These are phyloP conservation scores for Drosophila niveifrons DNA, from an alignment of 2,888 invertebrate species.

Conservation along the genomic window DNA sequence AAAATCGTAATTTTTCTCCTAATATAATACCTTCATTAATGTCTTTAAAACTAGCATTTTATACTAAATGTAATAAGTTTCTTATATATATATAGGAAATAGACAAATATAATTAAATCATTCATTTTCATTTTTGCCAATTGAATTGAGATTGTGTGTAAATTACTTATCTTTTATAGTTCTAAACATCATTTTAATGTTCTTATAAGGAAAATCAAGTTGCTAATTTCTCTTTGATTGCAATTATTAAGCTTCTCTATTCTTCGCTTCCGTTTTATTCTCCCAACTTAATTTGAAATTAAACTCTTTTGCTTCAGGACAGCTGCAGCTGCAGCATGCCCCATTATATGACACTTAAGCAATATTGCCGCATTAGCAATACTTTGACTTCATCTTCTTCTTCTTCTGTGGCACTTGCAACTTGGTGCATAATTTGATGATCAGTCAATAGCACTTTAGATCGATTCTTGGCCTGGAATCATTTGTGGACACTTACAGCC, in stretches of 20 bases:
- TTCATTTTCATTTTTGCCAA: too few relatives aligned
- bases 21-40: too few relatives aligned
- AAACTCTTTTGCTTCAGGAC: not conserved
- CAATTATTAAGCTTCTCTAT: not conserved
- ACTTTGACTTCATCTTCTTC: not conserved
- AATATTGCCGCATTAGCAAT: slow-evolving; percentile 1
- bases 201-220: not conserved
- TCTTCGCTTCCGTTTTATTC: not conserved
- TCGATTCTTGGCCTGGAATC: slow-evolving; percentile 5
- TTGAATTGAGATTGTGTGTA: too few relatives aligned
- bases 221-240: not conserved
- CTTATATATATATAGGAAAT: too few relatives aligned
- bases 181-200: too few relatives aligned
- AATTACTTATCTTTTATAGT: too few relatives aligned
- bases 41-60: too few relatives aligned
- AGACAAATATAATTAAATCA: too few relatives aligned
- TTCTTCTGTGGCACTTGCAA: not conserved
- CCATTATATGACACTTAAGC: not conserved
- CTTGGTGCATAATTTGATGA: slow-evolving; percentile 4
- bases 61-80: too few relatives aligned
- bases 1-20: too few relatives aligned
- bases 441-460: slow-evolving; percentile 11
- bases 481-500: slow-evolving; percentile 44
- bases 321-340: not conserved
- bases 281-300: not conserved